Base-by-base conservation (phyloP, 2,797 vertebrate species). In the Geotria australis region DNA sequence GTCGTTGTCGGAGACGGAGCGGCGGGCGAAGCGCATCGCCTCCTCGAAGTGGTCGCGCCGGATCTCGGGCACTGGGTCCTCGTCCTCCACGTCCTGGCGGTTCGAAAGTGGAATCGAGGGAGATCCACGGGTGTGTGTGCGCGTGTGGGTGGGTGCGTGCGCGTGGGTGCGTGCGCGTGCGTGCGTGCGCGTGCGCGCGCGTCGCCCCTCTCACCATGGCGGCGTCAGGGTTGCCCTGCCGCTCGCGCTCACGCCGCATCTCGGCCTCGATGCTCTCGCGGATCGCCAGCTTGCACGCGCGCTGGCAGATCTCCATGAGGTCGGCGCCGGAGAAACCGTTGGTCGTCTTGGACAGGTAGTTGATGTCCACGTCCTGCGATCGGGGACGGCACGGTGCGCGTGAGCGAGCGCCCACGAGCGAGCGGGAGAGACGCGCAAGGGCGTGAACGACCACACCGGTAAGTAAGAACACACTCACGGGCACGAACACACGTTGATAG, bases 41-140 rank as follows among this genome's bases (percentile, higher is more conserved):
- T 67, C 65, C 49, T 67, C 65, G 58, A 65, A 67, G 57, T 67
- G 65, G 58, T 65, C 64, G 2, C 70, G 74, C 59, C 73, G 70
- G 67, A 78, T 79, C 66, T 79, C 77, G 14, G 77, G 77, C 55
- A 78, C 76, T 1, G 71, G 74, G 63, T 77, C 76, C 5, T 65
- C 71, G 63, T 76, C 74, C 11, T 76, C 73, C 48, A 76, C 75
- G 70, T 77, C 60, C 56, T 48, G 46, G 24, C 9, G 2, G 10
- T 9, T 9, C 9, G 2, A 10, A 6, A 6, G 47, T 63, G 67
- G 63, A 68, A 3, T 24, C 24, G 3, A 24, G 24, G 3, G 24
- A 3, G 3, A 24, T 3, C 24, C n/a, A n/a, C n/a, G n/a, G n/a
- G n/a, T n/a, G n/a, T n/a, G n/a, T n/a, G n/a, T n/a, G n/a, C n/a